Base-by-base conservation (phyloP, 2,888 invertebrate genomes). In the Trypoxylon attenuatum region DNA sequence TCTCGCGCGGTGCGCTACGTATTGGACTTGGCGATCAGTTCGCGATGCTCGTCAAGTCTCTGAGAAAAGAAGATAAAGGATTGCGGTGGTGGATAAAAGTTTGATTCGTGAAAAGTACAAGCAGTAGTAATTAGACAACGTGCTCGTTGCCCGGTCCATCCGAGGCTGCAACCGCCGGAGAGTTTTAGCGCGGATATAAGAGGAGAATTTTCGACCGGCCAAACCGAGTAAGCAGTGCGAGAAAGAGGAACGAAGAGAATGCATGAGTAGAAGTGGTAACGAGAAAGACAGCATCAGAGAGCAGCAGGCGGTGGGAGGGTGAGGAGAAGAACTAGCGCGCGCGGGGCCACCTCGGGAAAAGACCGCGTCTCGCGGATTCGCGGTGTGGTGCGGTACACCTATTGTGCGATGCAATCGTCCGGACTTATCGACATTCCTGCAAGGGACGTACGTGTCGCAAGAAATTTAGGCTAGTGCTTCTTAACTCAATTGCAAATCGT, bases 1-100 rank as follows among this genome's bases (percentile, higher is more conserved):
- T 76, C 71, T 61, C 73, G 61, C 69, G 61, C 53, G 64, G 65
- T 68, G 53, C 61, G 45, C 54, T 64, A 53, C 39, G 54, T 58
- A 33, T 15, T 25, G 47, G 61, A 29, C 38, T 52, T 53, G 52
- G 55, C n/a, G n/a, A n/a, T n/a, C n/a, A n/a, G n/a, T n/a, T n/a
- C n/a, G 46, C 53, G 56, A 59, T 60, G 47, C 2, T 25, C 39
- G 43, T 23, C 39, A 53, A 60, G 29, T 16, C 22, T 50, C 15
- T n/a, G n/a, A 27, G 16, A 23, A 41, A 33, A 33, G 10, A 13
- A 6, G 10, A 33, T 33, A n/a, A n/a, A n/a, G n/a, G n/a, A n/a
- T n/a, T n/a, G n/a, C n/a, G n/a, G n/a, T n/a, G n/a, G n/a, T n/a
- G n/a, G n/a, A n/a, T n/a, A n/a, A n/a, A n/a, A n/a, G n/a, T n/a